Conservation (phyloP, 2,113 vertebrate genomes). For the Callopanchax toddi region DNA sequence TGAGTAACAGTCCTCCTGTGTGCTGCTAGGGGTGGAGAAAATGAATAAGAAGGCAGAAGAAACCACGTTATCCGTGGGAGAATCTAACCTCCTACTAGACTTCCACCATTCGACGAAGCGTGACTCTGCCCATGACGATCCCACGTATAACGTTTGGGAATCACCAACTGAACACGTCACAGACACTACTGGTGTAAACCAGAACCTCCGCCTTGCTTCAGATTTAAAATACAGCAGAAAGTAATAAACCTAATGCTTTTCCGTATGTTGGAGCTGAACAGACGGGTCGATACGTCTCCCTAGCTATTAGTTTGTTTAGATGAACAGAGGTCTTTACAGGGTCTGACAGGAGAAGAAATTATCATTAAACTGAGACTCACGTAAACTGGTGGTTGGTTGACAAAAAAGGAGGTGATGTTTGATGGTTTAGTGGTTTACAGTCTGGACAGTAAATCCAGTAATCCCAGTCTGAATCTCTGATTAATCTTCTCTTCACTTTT, state of each 20-base stretch:
- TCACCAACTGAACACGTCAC: slow-evolving; percentile 27
- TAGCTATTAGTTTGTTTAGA: slow-evolving; percentile 46
- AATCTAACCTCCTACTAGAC: slow-evolving; percentile 56
- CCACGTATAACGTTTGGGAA: slow-evolving; percentile 42
- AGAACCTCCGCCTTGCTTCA: background rate
- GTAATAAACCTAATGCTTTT: too few relatives aligned
- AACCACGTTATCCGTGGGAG: slow-evolving; percentile 48
- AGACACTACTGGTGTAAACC: slow-evolving; percentile 4
- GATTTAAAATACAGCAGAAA: too few relatives aligned
- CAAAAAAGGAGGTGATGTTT: too few relatives aligned
- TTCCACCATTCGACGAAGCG: slow-evolving; percentile 52
- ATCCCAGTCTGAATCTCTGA: slow-evolving; percentile 60
- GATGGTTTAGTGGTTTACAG: slow-evolving; percentile 53
- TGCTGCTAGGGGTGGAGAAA: slow-evolving; percentile 40
- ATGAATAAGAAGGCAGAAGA: slow-evolving; percentile 49
- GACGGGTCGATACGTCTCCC: too few relatives aligned
- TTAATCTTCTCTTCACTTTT: slow-evolving; percentile 16
- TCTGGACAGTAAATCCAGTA: slow-evolving; percentile 69
- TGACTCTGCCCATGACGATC: slow-evolving; percentile 32
- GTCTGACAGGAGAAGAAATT: slow-evolving; percentile 7
- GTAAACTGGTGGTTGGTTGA: background rate
- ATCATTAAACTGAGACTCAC: slow-evolving; percentile 18
- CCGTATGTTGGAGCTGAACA: too few relatives aligned
- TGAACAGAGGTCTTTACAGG: slow-evolving; percentile 15
- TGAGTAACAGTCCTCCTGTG: slow-evolving; percentile 61